phyloP scores from a whole-genome alignment of 2,113 vertebrate species.

The Chaetodon auriga region DNA sequence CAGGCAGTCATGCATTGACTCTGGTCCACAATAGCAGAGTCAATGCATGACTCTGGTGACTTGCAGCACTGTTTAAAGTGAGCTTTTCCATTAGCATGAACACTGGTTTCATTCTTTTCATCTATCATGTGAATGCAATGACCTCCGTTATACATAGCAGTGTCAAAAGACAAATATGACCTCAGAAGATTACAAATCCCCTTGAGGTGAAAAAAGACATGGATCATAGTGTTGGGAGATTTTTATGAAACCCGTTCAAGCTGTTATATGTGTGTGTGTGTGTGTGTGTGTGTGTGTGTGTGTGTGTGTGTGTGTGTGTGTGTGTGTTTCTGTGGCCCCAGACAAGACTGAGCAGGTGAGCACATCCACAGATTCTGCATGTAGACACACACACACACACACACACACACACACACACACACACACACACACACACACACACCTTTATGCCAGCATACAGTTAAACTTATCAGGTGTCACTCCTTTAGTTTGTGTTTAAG shows the following conservation, averaged over 20 bases:
- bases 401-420: slow-evolving; percentile 2
- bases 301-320: slow-evolving; percentile 24
- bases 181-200: slow-evolving; percentile 37
- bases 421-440: not conserved
- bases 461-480: slow-evolving; percentile 56
- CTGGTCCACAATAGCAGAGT: not conserved
- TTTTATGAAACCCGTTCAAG: slow-evolving; percentile 45
- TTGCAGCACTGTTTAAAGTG: not conserved
- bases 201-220: slow-evolving; percentile 25
- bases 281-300: slow-evolving; percentile 35
- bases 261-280: not conserved
- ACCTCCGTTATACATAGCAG: slow-evolving; percentile 33
- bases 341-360: slow-evolving; percentile 75
- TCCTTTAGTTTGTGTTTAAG: slow-evolving; percentile 24
- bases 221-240: slow-evolving; percentile 21
- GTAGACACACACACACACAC: slow-evolving; percentile 1
- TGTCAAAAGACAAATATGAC: slow-evolving; percentile 62
- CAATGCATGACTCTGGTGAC: no score
- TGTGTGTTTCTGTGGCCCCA: slow-evolving; percentile 26
- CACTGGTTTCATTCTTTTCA: slow-evolving; percentile 39
- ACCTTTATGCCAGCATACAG: slow-evolving; percentile 36
- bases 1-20: slow-evolving; percentile 3
- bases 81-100: slow-evolving; percentile 9
- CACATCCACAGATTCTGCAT: not conserved
- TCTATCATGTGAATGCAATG: slow-evolving; percentile 20